Percentiles rank a stretch among this genome's conserved stretches.
These are phyloP conservation scores for Eupeodes luniger DNA, from an alignment of 2,888 invertebrate genomes.

Conservation along the genomic window DNA sequence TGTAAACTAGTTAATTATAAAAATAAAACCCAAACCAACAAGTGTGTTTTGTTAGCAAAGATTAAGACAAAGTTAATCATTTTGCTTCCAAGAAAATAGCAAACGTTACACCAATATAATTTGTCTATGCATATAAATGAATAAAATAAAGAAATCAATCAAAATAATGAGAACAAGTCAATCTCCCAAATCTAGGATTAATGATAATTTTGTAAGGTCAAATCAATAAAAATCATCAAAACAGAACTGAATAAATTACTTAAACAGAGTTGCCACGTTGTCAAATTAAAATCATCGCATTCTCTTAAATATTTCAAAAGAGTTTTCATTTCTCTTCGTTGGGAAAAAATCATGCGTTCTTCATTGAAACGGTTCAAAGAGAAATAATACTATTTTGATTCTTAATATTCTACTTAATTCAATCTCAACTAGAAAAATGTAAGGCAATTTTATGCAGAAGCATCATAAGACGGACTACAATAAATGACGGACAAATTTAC, in stretches of 20 bases:
- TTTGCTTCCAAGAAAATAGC: too few relatives aligned
- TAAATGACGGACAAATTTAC: constrained; percentile 27
- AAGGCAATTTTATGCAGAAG: constrained; percentile 18
- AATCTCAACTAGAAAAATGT: not conserved
- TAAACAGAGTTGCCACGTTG: not conserved
- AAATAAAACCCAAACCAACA: too few relatives aligned
- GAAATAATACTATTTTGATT: not conserved
- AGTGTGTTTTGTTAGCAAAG: too few relatives aligned
- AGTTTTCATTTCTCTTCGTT: not conserved
- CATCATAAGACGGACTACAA: constrained; percentile 60
- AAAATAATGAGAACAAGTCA: not conserved
- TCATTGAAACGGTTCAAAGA: constrained; percentile 18
- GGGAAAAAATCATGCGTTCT: constrained; percentile 4
- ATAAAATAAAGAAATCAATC: not conserved
- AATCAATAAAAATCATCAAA: constrained; percentile 21
- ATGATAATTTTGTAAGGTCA: constrained; percentile 20
- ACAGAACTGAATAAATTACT: not conserved
- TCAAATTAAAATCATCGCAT: not conserved
- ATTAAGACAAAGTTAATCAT: too few relatives aligned
- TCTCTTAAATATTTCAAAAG: constrained; percentile 7
- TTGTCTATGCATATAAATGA: too few relatives aligned
- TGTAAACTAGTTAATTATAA: too few relatives aligned
- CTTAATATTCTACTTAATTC: not conserved
- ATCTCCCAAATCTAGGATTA: not conserved
- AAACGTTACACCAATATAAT: too few relatives aligned